Percentiles rank a stretch among this genome's conserved stretches.
Evolutionary conservation across 2,113 vertebrate species (phyloP).

Genomic region (Elanus axillaris): DNA sequence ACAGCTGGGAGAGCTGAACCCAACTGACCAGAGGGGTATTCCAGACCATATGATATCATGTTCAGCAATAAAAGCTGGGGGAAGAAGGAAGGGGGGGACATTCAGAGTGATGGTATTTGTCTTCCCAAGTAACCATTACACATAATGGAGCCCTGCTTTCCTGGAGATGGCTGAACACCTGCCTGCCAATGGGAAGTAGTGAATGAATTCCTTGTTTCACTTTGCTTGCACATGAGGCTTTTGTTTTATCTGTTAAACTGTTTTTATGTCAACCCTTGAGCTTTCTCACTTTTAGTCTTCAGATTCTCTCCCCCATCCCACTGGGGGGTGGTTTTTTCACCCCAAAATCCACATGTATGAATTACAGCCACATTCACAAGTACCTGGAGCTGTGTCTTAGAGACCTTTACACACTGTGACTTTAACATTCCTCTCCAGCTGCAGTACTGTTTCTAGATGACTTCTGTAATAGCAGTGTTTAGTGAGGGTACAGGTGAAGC

Average conservation of each 20-base stretch:
- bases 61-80: neutral
- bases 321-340: neutral
- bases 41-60: fast-evolving
- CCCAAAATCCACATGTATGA: neutral
- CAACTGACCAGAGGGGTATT: neutral
- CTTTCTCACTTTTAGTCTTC: neutral
- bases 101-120: neutral
- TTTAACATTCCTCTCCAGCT: neutral
- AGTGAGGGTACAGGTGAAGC: neutral
- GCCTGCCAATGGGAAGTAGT: fast-evolving
- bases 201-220: neutral
- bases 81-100: neutral
- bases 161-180: neutral
- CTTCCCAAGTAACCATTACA: fast-evolving
- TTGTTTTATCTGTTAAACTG: neutral
- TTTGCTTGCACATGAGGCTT: neutral
- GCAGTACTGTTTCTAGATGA: neutral
- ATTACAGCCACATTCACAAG: neutral
- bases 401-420: neutral
- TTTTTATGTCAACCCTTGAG: neutral
- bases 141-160: neutral
- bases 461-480: neutral
- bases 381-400: neutral
- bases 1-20: neutral
- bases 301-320: neutral